Percentiles rank a stretch among this genome's conserved stretches.
phyloP scores from a whole-genome alignment of 1,140 invertebrate genomes.

The Cherax destructor region DNA sequence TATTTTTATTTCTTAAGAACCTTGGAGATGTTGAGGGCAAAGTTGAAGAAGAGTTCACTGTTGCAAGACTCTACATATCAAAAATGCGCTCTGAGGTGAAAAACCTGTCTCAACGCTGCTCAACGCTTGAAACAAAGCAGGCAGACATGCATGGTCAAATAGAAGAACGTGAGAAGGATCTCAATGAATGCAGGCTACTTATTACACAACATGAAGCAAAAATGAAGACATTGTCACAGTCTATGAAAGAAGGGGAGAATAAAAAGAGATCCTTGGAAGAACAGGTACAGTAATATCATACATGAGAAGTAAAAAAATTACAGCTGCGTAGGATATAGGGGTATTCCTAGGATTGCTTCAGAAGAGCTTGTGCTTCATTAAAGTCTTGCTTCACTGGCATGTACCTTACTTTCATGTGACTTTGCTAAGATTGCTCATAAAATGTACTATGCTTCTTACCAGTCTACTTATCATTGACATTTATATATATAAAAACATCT shows the following conservation, averaged over 20 bases:
- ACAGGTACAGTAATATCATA: constrained; percentile 80
- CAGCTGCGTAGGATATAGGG: too few species aligned
- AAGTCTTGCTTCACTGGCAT: too few species aligned
- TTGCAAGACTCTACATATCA: constrained; percentile 96
- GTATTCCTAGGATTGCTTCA: too few species aligned
- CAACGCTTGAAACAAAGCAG: constrained; percentile 87
- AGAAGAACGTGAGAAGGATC: constrained; percentile 92
- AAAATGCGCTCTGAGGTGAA: constrained; percentile 99
- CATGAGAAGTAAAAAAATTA: too few species aligned
- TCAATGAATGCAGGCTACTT: constrained; percentile 91
- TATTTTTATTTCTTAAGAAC: constrained; percentile 22
- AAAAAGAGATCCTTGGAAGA: constrained; percentile 97
- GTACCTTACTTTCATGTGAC: too few species aligned
- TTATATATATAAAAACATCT: too few species aligned
- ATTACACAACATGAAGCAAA: constrained; percentile 97
- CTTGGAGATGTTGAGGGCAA: constrained; percentile 78
- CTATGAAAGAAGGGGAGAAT: constrained; percentile 94
- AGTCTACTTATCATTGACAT: too few species aligned
- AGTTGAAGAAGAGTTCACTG: constrained; percentile 98
- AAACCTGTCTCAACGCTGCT: constrained; percentile 90
- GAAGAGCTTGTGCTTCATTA: too few species aligned
- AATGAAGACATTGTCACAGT: constrained; percentile 95
- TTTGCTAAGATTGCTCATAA: too few species aligned
- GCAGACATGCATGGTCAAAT: constrained; percentile 93
- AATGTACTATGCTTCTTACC: too few species aligned